These are phyloP conservation scores for Centruroides sculpturatus DNA, from an alignment of 1,140 invertebrate species.

Conservation along the genomic window DNA sequence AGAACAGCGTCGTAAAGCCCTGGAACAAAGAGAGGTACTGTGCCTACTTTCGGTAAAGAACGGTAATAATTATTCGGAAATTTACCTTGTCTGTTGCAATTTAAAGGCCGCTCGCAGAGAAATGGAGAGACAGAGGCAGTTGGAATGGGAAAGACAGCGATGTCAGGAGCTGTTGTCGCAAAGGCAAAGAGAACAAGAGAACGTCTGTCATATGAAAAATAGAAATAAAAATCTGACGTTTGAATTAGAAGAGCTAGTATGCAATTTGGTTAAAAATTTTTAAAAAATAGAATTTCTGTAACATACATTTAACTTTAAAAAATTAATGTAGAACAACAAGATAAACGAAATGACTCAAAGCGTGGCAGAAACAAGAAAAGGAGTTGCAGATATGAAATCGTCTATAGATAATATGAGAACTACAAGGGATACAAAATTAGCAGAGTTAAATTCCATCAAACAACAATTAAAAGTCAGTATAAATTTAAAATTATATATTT, in stretches of 20 bases:
- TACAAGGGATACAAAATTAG: conserved; percentile 73
- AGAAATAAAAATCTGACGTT: conserved; percentile 72
- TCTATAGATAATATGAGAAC: conserved; percentile 91
- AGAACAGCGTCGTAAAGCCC: conserved; percentile 33
- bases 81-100: conserved; percentile 1
- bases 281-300: no score
- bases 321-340: conserved; percentile 37
- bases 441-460: conserved; percentile 77
- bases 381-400: conserved; percentile 80
- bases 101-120: conserved; percentile 48
- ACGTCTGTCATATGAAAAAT: conserved; percentile 73
- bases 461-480: conserved; percentile 30
- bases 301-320: background rate
- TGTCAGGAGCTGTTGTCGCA: conserved; percentile 69
- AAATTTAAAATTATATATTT: background rate
- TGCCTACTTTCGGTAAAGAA: background rate
- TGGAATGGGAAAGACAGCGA: conserved; percentile 92
- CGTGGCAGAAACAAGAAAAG: conserved; percentile 71
- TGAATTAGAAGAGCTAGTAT: conserved; percentile 57
- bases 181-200: conserved; percentile 72
- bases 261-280: conserved; percentile 11
- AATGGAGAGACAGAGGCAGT: conserved; percentile 83
- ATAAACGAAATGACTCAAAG: conserved; percentile 72
- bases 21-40: conserved; percentile 53
- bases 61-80: conserved; percentile 5